Percentiles rank a stretch among this genome's conserved stretches.
These are phyloP conservation scores for Pelagia noctiluca DNA, from an alignment of 30 jellyfish, hydroid and myxozoan species.

Conservation along the genomic window DNA sequence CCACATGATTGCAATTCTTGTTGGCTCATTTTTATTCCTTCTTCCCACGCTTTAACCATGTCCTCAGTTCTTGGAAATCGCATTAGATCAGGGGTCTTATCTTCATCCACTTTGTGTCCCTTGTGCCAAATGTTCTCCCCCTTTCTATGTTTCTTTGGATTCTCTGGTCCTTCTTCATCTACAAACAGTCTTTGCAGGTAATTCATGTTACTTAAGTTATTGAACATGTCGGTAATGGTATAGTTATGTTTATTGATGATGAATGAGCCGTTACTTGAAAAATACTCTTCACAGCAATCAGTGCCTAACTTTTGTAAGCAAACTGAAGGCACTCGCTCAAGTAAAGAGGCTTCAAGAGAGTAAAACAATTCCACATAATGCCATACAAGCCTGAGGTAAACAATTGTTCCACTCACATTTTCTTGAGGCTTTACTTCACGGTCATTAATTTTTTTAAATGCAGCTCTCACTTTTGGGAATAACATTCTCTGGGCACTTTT, in stretches of 20 bases:
- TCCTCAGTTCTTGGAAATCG: too few species aligned
- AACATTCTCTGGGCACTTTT: slow-evolving; percentile 1
- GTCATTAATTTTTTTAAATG: neutral
- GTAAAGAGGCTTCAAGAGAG: neutral
- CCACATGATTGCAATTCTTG: too few species aligned
- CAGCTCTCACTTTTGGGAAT: slow-evolving; percentile 2
- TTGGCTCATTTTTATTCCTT: too few species aligned
- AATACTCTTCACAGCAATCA: slow-evolving; percentile 32
- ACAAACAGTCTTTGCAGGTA: slow-evolving; percentile 10
- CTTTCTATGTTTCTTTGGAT: slow-evolving; percentile 17
- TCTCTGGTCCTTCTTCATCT: slow-evolving; percentile 18
- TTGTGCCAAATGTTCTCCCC: slow-evolving; percentile 30
- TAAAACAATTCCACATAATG: neutral
- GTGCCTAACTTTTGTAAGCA: slow-evolving; percentile 32
- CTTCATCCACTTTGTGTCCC: too few species aligned
- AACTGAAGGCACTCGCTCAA: slow-evolving; percentile 7
- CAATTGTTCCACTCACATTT: neutral
- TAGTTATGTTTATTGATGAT: slow-evolving; percentile 25
- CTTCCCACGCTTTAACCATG: too few species aligned
- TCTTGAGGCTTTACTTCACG: neutral
- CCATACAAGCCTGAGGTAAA: slow-evolving; percentile 1
- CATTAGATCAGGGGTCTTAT: too few species aligned
- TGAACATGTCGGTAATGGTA: slow-evolving; percentile 24
- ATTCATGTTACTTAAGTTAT: slow-evolving; percentile 29
- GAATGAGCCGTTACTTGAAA: slow-evolving; percentile 20